These are phyloP conservation scores for Brienomyrus brachyistius DNA, from an alignment of 2,113 vertebrate species.

Conservation along the genomic window DNA sequence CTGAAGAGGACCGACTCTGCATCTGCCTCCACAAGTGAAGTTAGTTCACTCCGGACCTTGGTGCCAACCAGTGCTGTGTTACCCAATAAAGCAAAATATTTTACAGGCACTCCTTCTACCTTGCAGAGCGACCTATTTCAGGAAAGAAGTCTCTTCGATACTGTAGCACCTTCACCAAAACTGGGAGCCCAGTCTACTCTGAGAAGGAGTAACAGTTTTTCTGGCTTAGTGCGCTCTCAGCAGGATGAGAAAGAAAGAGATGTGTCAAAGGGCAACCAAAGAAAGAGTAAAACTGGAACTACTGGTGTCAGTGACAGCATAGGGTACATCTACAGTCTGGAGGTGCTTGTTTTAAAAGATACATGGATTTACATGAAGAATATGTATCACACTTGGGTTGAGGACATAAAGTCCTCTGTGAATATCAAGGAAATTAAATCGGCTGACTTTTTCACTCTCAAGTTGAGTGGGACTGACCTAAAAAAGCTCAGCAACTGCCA, in stretches of 20 bases:
- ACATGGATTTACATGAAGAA: slow-evolving; percentile 67
- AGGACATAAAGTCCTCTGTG: slow-evolving; percentile 45
- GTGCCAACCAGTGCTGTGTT: not conserved
- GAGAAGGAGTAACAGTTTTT: slow-evolving; percentile 65
- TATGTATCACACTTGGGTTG: slow-evolving; percentile 33
- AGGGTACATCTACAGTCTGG: slow-evolving; percentile 26
- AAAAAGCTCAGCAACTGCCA: slow-evolving; percentile 45
- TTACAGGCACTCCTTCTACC: rapidly evolving
- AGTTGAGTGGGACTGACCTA: slow-evolving; percentile 40
- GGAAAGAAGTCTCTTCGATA: not conserved
- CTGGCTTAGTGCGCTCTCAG: slow-evolving; percentile 39
- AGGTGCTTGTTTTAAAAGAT: slow-evolving; percentile 43
- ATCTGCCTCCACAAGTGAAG: slow-evolving; percentile 32
- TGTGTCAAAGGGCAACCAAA: slow-evolving; percentile 28
- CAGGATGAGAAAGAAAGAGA: slow-evolving; percentile 23
- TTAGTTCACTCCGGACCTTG: slow-evolving; percentile 32
- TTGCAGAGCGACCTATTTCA: slow-evolving; percentile 27
- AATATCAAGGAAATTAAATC: slow-evolving; percentile 30
- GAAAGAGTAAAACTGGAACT: slow-evolving; percentile 19
- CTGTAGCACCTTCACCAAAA: not conserved
- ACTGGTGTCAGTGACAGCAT: slow-evolving; percentile 38
- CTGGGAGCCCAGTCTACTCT: slow-evolving; percentile 35
- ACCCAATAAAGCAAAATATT: not conserved
- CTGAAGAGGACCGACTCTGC: not conserved
- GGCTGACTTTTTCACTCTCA: slow-evolving; percentile 32